Evolutionary conservation across 2,113 vertebrate genomes (phyloP).

Genomic region (Leucoraja erinaceus): DNA sequence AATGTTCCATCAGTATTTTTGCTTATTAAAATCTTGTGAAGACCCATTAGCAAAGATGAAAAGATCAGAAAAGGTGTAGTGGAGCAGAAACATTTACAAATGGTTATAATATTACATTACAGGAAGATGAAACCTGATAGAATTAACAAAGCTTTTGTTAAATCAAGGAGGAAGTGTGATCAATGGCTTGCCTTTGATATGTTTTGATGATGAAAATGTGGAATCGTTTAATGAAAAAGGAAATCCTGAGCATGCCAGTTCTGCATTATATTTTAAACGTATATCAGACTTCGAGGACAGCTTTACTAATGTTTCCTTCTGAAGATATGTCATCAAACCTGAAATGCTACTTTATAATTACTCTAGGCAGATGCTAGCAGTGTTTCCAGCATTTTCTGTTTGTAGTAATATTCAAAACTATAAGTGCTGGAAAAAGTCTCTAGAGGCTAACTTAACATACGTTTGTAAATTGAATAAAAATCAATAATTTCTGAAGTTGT

Average conservation of each 20-base stretch:
- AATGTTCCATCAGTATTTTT: neutral
- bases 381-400: too few relatives aligned
- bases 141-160: neutral
- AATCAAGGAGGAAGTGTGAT: neutral
- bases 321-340: too few relatives aligned
- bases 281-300: neutral
- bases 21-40: neutral
- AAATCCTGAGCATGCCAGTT: neutral
- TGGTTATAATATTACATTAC: neutral
- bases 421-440: too few relatives aligned
- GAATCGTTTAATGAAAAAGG: neutral
- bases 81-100: neutral
- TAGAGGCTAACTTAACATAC: too few relatives aligned
- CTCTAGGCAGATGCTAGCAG: too few relatives aligned
- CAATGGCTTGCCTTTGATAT: neutral
- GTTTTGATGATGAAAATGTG: slow-evolving; percentile 13
- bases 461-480: too few relatives aligned
- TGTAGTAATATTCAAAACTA: too few relatives aligned
- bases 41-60: neutral
- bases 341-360: too few relatives aligned
- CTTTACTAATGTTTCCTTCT: too few relatives aligned
- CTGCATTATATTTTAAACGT: neutral
- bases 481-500: too few relatives aligned
- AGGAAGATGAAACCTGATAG: neutral
- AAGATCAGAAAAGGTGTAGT: neutral